Conservation (phyloP, 2,113 vertebrate genomes). For the Genyomyrus donnyi region DNA sequence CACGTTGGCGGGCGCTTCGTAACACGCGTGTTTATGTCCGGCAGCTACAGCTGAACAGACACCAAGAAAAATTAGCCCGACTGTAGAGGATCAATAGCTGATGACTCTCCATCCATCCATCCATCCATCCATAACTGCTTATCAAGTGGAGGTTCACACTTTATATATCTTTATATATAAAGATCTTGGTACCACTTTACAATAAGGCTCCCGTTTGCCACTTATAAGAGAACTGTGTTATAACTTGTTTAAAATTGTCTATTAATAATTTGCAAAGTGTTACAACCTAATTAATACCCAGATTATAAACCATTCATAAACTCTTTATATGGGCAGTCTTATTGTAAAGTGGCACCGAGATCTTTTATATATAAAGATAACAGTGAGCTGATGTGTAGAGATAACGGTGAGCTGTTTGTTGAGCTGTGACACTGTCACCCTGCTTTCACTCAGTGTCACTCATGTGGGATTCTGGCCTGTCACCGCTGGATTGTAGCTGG, state of each 20-base stretch:
- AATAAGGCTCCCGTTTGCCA: no score
- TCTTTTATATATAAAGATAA: neutral
- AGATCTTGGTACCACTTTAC: neutral
- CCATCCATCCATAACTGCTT: neutral
- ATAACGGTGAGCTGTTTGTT: neutral
- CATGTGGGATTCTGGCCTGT: neutral
- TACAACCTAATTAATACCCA: no score
- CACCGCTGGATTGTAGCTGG: neutral
- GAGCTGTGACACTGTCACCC: neutral
- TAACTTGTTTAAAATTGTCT: no score
- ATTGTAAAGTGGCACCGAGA: no score
- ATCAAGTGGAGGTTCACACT: neutral
- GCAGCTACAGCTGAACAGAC: slow-evolving; percentile 48
- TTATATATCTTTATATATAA: neutral
- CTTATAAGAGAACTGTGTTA: no score
- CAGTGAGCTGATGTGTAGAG: neutral
- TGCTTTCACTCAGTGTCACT: neutral
- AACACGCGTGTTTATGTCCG: slow-evolving; percentile 51
- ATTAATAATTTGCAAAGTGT: no score
- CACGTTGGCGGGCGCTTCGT: slow-evolving; percentile 9
- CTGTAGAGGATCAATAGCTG: neutral
- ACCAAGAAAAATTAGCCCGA: neutral
- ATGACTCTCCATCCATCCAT: neutral
- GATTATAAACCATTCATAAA: no score
- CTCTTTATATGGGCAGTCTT: no score